A percentile compares a stretch with the other conserved stretches of the same genome.
These are phyloP conservation scores for Fissipunctia ypsillon DNA, from an alignment of 2,888 invertebrate species.

Conservation along the genomic window DNA sequence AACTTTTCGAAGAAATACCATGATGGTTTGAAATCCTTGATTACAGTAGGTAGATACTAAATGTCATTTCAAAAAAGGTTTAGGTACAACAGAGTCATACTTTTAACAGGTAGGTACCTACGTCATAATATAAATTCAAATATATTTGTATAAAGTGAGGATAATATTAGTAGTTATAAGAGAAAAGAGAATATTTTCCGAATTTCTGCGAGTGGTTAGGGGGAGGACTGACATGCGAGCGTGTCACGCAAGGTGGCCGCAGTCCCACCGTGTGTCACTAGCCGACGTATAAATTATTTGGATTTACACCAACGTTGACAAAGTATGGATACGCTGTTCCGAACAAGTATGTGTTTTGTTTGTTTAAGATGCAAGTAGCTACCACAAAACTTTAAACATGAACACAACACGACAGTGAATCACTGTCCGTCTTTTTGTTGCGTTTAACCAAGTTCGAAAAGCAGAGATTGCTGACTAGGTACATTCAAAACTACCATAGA, in stretches of 20 bases:
- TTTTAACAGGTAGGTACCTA: slow-evolving; percentile 9
- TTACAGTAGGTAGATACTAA: slow-evolving; percentile 12
- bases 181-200: slow-evolving; percentile 32
- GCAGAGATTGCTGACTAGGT: not conserved
- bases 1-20: slow-evolving; percentile 41
- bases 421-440: not conserved
- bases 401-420: not conserved
- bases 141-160: slow-evolving; percentile 1
- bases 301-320: slow-evolving; percentile 36
- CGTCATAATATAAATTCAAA: not conserved
- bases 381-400: not conserved
- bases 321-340: slow-evolving; percentile 26
- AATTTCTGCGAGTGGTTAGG: slow-evolving; percentile 21
- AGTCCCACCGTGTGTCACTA: slow-evolving; percentile 46
- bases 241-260: slow-evolving; percentile 53
- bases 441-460: not conserved
- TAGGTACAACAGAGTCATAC: not conserved
- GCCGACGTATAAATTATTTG: slow-evolving; percentile 34
- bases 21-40: slow-evolving; percentile 35
- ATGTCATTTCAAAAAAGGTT: slow-evolving; percentile 1
- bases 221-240: slow-evolving; percentile 40
- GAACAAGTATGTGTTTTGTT: not conserved
- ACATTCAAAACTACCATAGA: slow-evolving; percentile 2
- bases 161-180: slow-evolving; percentile 22
- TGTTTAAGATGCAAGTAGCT: not conserved